Evolutionary conservation across 1,140 invertebrate genomes (phyloP).

Genomic region (Frieseomelitta varia): DNA sequence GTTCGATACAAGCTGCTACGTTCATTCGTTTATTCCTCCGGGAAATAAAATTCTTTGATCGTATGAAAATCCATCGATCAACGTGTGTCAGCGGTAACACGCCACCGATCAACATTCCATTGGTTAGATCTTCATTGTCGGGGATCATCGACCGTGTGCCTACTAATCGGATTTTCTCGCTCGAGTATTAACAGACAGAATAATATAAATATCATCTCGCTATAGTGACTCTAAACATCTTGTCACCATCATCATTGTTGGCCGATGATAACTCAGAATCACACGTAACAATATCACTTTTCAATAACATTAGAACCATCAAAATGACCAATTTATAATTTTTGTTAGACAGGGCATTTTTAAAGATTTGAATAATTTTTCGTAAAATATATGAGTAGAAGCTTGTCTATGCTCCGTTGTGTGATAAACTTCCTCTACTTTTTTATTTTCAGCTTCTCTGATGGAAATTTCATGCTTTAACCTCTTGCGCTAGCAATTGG

Average conservation of each 20-base stretch:
- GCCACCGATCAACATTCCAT: conserved; percentile 1
- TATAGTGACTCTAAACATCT: too few species aligned
- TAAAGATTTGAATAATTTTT: too few species aligned
- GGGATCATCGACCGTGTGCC: background rate
- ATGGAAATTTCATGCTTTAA: too few species aligned
- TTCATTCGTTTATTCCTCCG: background rate
- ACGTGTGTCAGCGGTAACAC: background rate
- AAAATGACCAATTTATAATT: too few species aligned
- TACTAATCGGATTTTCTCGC: conserved; percentile 20
- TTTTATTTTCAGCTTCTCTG: too few species aligned
- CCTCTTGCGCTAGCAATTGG: too few species aligned
- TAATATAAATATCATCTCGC: too few species aligned
- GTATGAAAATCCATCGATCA: background rate
- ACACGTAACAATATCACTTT: background rate
- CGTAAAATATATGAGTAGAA: too few species aligned
- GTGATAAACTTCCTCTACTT: too few species aligned
- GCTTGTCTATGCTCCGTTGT: too few species aligned
- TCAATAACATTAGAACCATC: background rate
- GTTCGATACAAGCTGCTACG: background rate
- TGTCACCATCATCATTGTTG: background rate
- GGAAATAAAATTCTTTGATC: background rate
- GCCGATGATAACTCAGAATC: background rate
- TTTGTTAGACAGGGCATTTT: too few species aligned
- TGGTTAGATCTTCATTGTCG: background rate
- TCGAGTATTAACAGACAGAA: background rate